A percentile compares a stretch with the other conserved stretches of the same genome.
phyloP scores from a whole-genome alignment of 2,113 vertebrate genomes.

The Casuarius casuarius region DNA sequence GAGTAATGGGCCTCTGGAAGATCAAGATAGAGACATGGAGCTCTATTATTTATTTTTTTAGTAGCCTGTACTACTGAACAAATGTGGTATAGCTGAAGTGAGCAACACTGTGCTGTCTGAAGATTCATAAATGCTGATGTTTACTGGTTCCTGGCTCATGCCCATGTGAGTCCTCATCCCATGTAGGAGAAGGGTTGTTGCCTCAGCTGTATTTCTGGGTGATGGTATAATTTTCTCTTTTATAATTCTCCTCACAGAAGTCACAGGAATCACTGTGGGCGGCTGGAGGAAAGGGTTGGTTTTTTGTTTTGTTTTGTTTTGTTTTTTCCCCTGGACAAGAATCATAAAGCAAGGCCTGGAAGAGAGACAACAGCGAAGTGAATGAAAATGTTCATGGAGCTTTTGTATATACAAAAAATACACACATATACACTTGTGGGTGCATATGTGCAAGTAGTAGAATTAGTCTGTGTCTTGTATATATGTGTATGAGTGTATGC shows the following conservation, averaged over 20 bases:
- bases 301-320: neutral
- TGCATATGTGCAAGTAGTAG: neutral
- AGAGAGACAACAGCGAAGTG: neutral
- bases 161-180: neutral
- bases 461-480: neutral
- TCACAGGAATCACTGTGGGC: neutral
- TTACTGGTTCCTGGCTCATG: neutral
- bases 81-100: neutral
- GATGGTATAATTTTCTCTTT: neutral
- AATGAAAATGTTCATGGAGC: neutral
- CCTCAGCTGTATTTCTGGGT: neutral
- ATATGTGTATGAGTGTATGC: accelerated
- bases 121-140: neutral
- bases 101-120: neutral
- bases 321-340: neutral
- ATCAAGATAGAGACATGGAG: neutral
- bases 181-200: neutral
- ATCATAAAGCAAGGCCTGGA: neutral
- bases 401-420: too few species aligned
- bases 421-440: too few species aligned
- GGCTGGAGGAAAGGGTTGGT: neutral
- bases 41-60: neutral
- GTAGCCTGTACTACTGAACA: neutral
- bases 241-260: neutral
- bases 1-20: neutral